Evolutionary conservation across 2,888 invertebrate species (phyloP), one percentile per base, ranked within the genome.

Genomic region (Sarcophaga variegata): DNA sequence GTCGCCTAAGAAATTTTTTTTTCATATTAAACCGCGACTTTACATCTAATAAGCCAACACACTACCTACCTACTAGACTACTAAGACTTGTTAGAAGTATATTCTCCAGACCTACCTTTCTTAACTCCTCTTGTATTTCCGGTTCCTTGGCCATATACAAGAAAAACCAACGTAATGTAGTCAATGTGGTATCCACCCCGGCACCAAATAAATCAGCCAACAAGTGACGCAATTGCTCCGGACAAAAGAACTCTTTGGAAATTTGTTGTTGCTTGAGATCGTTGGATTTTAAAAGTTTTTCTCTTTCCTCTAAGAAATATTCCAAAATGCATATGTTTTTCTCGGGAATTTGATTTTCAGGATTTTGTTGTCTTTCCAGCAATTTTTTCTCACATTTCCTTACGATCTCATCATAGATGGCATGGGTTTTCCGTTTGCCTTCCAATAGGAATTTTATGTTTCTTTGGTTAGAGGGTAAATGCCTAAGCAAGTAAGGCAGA

Each of bases 181-280:
- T 95, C 81, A 97, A 93, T 0, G 97, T 96, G 0, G 98, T 98
- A 90, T 98, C 98, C 75, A 97, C 94, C 5, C 97, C 97, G 17
- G 98, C 98, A 0, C 97, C 97, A 91, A 97, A 97, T 91, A 98
- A 94, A 93, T 98, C 98, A 4, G 96, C 96, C 85, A 97, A 91
- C 47, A 97, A 94, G 92, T 96, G 97, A 89, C 95, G 93, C 90
- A 97, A 94, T 91, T 98, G 97, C 78, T 95, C 94, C 88, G 95
- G 94, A 20, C 94, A 95, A 91, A 96, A 96, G 89, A 94, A 94
- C n/a, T 94, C 93, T 47, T 89, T 75, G 2, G 81, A 85, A 6
- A 90, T 79, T 17, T 89, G 27, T 49, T 66, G 69, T 10, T 87
- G 67, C 10, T 79, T 49, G 5, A 27, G 64, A 77, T 88, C 86